Evolutionary conservation across 2,113 vertebrate species (phyloP).

Genomic region (Natator depressus): DNA sequence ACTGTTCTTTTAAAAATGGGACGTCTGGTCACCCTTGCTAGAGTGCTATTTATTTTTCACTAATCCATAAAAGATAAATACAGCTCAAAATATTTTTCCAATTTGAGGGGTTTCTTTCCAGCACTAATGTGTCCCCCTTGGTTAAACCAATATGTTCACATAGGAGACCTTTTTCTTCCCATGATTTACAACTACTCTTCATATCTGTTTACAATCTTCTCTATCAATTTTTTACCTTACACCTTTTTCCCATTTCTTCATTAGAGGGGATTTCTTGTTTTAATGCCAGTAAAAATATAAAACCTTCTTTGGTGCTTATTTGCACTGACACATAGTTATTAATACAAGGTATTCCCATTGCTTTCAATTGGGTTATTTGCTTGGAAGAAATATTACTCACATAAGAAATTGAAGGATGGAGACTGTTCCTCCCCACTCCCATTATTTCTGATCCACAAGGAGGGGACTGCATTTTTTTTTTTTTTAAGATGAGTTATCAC

Average conservation of each 20-base stretch:
- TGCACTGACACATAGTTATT: background rate
- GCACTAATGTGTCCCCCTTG: no score
- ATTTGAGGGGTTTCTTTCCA: no score
- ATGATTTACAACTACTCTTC: background rate
- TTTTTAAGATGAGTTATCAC: background rate
- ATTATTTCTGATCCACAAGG: background rate
- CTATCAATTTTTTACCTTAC: background rate
- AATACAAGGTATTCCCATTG: background rate
- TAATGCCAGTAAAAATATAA: no score
- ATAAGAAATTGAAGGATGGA: background rate
- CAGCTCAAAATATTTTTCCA: no score
- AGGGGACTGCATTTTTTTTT: background rate
- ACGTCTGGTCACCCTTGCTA: no score
- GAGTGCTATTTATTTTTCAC: background rate
- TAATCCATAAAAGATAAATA: no score
- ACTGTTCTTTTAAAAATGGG: no score
- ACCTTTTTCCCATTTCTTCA: no score
- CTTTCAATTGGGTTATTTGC: background rate
- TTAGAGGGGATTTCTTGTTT: no score
- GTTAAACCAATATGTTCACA: no score
- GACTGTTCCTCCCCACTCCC: background rate
- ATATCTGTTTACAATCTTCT: background rate
- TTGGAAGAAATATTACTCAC: background rate
- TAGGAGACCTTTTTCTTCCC: no score
- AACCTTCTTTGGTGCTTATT: no score